Conservation (phyloP, 2,113 vertebrate genomes). For the Pollachius pollachius region DNA sequence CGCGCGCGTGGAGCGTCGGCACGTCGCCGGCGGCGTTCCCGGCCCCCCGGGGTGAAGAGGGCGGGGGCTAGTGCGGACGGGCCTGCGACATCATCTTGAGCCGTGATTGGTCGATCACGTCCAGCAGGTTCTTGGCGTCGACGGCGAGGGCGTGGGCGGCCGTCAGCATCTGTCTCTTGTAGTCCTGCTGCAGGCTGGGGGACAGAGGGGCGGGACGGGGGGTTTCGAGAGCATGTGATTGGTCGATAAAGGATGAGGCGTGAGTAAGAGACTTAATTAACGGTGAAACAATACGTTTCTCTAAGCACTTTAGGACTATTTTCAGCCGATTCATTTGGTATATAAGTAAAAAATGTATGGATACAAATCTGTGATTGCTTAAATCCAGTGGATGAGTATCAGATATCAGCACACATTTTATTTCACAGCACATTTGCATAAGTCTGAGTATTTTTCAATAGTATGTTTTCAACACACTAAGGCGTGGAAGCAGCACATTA, state of each 20-base stretch:
- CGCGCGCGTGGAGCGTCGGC: background rate
- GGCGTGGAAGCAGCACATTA: background rate
- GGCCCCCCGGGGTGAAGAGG: background rate
- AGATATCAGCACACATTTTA: background rate
- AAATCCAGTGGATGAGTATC: too few relatives aligned
- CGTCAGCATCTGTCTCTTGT: constrained; percentile 98
- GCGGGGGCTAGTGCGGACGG: constrained; percentile 78
- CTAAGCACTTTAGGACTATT: constrained; percentile 81
- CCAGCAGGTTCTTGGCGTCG: constrained; percentile 95
- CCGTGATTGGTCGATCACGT: constrained; percentile 95
- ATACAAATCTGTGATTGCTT: too few relatives aligned
- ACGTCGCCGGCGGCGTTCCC: too few relatives aligned
- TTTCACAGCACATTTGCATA: background rate
- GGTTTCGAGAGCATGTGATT: too few relatives aligned
- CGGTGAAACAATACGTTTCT: constrained; percentile 82
- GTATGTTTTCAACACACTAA: background rate
- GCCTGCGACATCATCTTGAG: constrained; percentile 88
- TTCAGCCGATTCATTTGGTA: too few relatives aligned
- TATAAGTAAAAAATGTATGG: too few relatives aligned
- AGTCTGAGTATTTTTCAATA: background rate
- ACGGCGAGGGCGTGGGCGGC: constrained; percentile 95
- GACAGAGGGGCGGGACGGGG: constrained; percentile 66
- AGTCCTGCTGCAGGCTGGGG: constrained; percentile 94
- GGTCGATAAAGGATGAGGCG: too few relatives aligned
- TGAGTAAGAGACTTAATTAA: constrained; percentile 57